Evolutionary conservation across 2,888 invertebrate species (phyloP).

Genomic region (Dasysyrphus tricinctus): DNA sequence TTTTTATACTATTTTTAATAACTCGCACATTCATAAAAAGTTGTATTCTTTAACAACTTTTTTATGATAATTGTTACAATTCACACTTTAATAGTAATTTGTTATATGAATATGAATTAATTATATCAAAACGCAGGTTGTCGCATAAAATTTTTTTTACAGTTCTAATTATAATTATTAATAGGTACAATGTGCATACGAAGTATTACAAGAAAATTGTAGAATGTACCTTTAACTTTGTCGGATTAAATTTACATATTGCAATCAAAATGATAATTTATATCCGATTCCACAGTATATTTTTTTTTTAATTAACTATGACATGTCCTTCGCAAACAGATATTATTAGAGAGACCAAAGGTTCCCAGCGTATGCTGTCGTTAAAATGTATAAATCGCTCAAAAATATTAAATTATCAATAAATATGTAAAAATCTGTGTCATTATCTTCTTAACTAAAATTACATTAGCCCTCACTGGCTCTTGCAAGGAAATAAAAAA

Average conservation of each 20-base stretch:
- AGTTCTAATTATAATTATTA: neutral
- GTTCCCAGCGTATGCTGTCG: neutral
- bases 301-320: neutral
- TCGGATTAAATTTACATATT: neutral
- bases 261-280: neutral
- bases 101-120: neutral
- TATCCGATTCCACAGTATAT: neutral
- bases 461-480: too few species aligned
- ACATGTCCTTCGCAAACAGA: neutral
- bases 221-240: neutral
- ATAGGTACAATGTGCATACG: neutral
- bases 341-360: neutral
- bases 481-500: too few species aligned
- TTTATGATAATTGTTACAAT: neutral
- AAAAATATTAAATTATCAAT: too few species aligned
- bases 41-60: neutral
- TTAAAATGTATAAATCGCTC: neutral
- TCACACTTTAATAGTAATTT: neutral
- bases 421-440: too few species aligned
- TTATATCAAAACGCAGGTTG: neutral
- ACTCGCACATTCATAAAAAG: neutral
- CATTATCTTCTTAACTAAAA: too few species aligned
- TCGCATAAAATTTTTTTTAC: conserved; percentile 10
- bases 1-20: neutral
- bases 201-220: neutral